These are phyloP conservation scores for Coptodon bakossiorum DNA, from an alignment of 2,113 vertebrate species.

Conservation along the genomic window DNA sequence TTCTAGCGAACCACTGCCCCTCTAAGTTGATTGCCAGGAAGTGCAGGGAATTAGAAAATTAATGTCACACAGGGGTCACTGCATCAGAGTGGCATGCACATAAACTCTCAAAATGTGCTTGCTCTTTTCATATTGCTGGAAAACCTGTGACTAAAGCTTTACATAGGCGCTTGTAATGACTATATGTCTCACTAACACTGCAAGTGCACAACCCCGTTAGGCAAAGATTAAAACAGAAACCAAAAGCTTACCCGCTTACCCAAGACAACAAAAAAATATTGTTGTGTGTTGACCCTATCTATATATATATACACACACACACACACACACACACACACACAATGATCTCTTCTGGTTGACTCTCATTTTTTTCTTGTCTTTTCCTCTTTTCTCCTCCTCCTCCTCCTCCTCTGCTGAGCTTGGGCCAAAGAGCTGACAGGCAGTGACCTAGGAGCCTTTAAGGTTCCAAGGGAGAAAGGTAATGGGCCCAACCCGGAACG, in stretches of 20 bases:
- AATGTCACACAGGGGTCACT: conserved; percentile 59
- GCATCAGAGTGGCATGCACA: conserved; percentile 40
- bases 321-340: not conserved
- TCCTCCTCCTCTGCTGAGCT: conserved; percentile 32
- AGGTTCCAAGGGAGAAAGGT: conserved; percentile 62
- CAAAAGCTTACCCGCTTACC: not conserved
- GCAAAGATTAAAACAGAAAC: not conserved
- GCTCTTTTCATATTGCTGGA: not conserved
- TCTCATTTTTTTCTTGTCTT: not conserved
- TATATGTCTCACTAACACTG: not conserved
- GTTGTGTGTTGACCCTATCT: not conserved
- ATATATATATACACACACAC: not conserved
- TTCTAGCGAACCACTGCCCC: conserved; percentile 63
- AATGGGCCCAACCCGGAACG: conserved; percentile 66
- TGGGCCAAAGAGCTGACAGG: conserved; percentile 59
- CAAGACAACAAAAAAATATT: not conserved
- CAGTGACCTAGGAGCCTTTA: conserved; percentile 54
- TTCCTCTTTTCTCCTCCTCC: not conserved
- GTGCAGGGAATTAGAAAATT: conserved; percentile 71
- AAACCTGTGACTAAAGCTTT: not conserved
- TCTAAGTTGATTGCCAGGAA: conserved; percentile 71
- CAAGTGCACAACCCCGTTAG: not conserved
- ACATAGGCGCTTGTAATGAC: not conserved
- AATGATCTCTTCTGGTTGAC: not conserved
- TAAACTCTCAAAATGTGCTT: not conserved